These are phyloP conservation scores for Crotalus tigris DNA, from an alignment of 2,113 vertebrate genomes.

Conservation along the genomic window DNA sequence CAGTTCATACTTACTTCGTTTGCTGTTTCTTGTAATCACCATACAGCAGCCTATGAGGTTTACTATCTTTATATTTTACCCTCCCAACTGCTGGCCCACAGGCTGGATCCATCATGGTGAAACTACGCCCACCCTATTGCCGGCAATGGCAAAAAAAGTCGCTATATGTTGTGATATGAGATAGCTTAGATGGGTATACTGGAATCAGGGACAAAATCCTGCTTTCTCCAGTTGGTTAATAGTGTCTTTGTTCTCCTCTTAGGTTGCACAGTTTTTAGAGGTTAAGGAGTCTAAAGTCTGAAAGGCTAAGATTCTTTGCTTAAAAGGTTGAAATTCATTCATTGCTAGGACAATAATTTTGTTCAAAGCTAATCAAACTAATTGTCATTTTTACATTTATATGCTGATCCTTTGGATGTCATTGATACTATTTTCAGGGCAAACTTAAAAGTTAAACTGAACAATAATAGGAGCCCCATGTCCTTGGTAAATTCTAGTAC, in stretches of 20 bases:
- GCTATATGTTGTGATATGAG: background rate
- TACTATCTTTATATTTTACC: background rate
- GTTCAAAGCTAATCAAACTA: background rate
- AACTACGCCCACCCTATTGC: too few relatives aligned
- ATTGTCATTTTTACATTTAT: background rate
- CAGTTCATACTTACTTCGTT: background rate
- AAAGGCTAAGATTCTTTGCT: background rate
- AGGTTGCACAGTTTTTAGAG: background rate
- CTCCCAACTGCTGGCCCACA: background rate
- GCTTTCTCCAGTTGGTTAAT: background rate
- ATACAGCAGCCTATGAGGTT: background rate
- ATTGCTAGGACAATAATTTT: background rate
- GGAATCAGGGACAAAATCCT: background rate
- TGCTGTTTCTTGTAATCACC: background rate
- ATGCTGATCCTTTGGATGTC: background rate
- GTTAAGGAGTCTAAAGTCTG: background rate
- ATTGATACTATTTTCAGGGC: background rate
- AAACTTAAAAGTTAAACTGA: background rate
- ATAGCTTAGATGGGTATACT: background rate
- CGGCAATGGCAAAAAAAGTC: too few relatives aligned
- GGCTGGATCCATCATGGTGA: too few relatives aligned
- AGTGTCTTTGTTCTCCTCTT: background rate
- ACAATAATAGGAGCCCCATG: background rate
- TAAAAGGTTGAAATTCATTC: background rate
- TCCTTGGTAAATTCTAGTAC: background rate